Conservation (phyloP, 23 tunicate species). For the Oikopleura dioica region DNA sequence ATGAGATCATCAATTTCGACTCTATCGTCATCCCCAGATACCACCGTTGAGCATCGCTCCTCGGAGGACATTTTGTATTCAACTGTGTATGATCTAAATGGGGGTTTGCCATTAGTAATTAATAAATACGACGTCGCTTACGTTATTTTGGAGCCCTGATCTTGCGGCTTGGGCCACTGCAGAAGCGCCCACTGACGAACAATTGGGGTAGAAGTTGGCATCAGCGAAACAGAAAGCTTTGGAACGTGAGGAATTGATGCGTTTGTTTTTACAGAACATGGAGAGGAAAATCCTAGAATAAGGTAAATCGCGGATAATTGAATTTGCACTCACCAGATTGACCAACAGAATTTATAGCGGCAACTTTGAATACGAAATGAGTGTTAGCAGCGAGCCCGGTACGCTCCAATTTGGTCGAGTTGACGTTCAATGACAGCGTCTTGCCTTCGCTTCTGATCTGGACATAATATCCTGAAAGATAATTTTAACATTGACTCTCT, state of each 20-base stretch:
- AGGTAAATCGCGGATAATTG: background rate
- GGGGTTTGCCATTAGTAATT: background rate
- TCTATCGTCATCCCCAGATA: background rate
- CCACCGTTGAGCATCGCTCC: background rate
- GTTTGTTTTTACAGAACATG: background rate
- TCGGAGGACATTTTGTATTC: background rate
- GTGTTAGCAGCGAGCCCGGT: background rate
- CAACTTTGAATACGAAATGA: background rate
- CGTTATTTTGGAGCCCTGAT: conserved; percentile 4
- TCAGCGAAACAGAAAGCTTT: background rate
- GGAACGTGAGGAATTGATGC: conserved; percentile 11
- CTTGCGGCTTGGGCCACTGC: background rate
- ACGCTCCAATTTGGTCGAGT: background rate
- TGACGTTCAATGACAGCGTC: background rate
- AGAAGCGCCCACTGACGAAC: conserved; percentile 1
- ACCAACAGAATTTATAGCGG: background rate
- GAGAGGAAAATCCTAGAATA: background rate
- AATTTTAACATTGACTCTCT: background rate
- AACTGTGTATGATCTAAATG: background rate
- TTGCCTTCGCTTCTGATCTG: background rate
- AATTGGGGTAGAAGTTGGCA: background rate
- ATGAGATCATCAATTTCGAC: background rate
- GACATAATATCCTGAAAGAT: conserved; percentile 1
- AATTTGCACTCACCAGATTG: background rate
- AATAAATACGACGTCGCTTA: background rate